Evolutionary conservation across 2,113 vertebrate species (phyloP).

Genomic region (Gobius niger): DNA sequence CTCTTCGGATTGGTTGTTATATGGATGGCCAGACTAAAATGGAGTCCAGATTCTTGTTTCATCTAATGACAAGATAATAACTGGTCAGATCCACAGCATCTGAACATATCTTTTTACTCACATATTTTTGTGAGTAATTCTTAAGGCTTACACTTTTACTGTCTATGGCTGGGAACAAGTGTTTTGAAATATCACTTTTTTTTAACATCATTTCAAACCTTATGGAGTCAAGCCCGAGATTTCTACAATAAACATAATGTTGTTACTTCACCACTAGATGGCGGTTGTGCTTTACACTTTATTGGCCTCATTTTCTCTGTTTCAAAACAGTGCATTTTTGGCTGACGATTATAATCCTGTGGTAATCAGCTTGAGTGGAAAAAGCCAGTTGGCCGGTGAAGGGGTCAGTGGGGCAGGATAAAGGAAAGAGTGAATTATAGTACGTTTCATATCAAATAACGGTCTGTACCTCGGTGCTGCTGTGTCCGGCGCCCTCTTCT

Average conservation of each 20-base stretch:
- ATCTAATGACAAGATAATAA: constrained; percentile 5
- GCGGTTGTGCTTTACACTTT: background rate
- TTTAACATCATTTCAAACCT: too few relatives aligned
- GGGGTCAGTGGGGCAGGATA: background rate
- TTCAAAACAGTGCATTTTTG: background rate
- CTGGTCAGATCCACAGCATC: background rate
- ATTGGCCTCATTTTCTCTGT: background rate
- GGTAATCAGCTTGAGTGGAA: constrained; percentile 14
- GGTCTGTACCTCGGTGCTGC: constrained; percentile 83
- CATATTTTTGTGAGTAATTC: too few relatives aligned
- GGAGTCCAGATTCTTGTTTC: constrained; percentile 23
- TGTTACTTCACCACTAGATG: background rate
- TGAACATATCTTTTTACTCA: background rate
- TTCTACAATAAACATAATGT: too few relatives aligned
- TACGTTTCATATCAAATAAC: background rate
- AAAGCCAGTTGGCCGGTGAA: constrained; percentile 8
- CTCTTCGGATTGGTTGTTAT: background rate
- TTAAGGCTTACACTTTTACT: too few relatives aligned
- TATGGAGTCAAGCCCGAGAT: too few relatives aligned
- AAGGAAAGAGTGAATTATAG: background rate
- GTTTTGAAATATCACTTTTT: too few relatives aligned
- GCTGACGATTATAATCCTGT: background rate
- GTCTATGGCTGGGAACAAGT: too few relatives aligned
- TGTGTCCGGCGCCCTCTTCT: constrained; percentile 48
- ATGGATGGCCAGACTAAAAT: background rate